phyloP scores from a whole-genome alignment of 2,113 vertebrate genomes.

The Coturnix japonica region DNA sequence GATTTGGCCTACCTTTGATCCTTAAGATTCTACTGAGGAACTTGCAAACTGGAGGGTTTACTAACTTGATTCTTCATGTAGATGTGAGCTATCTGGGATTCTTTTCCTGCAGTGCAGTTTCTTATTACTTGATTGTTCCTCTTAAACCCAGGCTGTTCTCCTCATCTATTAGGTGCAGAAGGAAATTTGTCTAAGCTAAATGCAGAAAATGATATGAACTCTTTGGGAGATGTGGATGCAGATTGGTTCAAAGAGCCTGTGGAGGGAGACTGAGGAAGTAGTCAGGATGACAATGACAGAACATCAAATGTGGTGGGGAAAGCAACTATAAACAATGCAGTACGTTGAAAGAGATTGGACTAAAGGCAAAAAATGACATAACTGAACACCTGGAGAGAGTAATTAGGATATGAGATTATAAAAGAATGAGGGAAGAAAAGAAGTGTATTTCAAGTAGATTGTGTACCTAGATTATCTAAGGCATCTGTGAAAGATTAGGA shows the following conservation, averaged over 20 bases:
- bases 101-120: not conserved
- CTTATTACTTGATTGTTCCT: not conserved
- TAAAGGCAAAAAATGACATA: constrained; percentile 34
- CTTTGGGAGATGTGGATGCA: not conserved
- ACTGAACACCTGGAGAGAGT: constrained; percentile 2
- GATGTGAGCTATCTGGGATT: not conserved
- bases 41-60: not conserved
- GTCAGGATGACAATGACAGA: constrained; percentile 1
- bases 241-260: not conserved
- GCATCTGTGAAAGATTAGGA: not conserved
- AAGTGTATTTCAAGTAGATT: not conserved
- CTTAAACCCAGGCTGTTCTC: not conserved
- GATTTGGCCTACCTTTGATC: not conserved
- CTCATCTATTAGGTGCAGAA: not conserved
- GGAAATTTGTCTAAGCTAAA: not conserved
- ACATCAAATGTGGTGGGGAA: not conserved
- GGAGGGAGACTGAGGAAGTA: not conserved
- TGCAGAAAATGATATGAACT: not conserved
- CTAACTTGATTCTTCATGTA: not conserved
- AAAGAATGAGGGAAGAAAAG: not conserved
- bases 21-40: not conserved
- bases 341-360: not conserved
- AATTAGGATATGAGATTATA: not conserved
- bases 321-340: not conserved
- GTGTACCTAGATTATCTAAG: not conserved